phyloP scores from a whole-genome alignment of 2,888 invertebrate genomes.

The Amphipoea lucens region DNA sequence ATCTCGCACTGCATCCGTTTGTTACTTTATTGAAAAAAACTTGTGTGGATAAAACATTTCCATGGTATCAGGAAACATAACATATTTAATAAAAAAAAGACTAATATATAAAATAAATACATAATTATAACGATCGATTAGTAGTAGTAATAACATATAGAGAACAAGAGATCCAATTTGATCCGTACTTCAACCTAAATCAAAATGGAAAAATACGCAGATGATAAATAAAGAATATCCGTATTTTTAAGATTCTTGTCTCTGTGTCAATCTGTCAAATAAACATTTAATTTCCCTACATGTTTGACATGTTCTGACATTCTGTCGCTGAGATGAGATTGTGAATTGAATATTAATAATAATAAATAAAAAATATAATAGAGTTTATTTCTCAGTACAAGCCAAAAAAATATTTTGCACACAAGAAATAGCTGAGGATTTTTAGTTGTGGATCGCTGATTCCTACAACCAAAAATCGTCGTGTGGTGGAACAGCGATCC shows the following conservation, averaged over 20 bases:
- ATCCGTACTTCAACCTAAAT: not conserved
- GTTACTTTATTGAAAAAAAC: constrained; percentile 21
- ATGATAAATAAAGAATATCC: not conserved
- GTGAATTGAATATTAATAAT: not conserved
- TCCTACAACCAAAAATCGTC: too few relatives aligned
- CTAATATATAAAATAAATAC: not conserved
- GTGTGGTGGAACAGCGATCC: too few relatives aligned
- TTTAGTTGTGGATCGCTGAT: too few relatives aligned
- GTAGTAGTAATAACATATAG: not conserved
- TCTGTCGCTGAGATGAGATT: not conserved
- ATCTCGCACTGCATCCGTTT: constrained; percentile 5
- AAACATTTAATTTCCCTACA: not conserved
- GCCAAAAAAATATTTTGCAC: too few relatives aligned
- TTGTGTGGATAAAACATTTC: not conserved
- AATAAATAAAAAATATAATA: too few relatives aligned
- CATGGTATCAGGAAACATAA: not conserved
- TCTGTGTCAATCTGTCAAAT: not conserved
- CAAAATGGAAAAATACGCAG: not conserved
- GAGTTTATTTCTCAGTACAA: too few relatives aligned
- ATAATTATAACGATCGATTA: too few relatives aligned
- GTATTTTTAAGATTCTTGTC: not conserved
- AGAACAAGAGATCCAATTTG: not conserved
- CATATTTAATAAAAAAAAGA: not conserved
- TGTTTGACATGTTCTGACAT: not conserved
- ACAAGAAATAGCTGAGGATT: too few relatives aligned